Evolutionary conservation across 2,113 vertebrate genomes (phyloP), one percentile per base, ranked within the genome.

Genomic region (Panthera leo): DNA sequence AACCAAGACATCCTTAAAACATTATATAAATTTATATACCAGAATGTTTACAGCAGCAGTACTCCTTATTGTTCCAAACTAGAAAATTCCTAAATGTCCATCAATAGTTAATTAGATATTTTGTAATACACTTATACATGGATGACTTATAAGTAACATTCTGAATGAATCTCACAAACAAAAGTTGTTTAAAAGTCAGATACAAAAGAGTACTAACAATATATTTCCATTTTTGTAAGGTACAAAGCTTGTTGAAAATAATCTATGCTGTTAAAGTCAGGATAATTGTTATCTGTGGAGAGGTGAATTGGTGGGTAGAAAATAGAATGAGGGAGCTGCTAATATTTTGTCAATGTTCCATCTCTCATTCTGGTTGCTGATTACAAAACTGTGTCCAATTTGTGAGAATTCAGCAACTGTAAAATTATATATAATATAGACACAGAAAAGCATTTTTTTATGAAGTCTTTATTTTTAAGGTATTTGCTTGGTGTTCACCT

Each of bases 201-300:
- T 18, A 55, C 18, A 96, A 89, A 94, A 63, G 3, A 19, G 4
- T n/a, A 31, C 25, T 83, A 93, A 79, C 31, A n/a, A 96, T 76
- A 23, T 58, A 70, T 53, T 94, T 48, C 16, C 21, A 82, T 71
- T 93, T 93, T 89, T 76, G 70, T 68, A 96, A 95, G 21, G 23
- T 39, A 89, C 4, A 86, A 67, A 85, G 58, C 15, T 65, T 48
- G 29, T 78, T 93, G 63, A 97, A 95, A 82, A 25, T 82, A 89
- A 97, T 76, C 14, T 76, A 16, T 58, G 3, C 21, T 76, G 51
- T 65, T 85, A 85, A 82, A 89, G 8, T 76, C 5, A 91, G 12
- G 85, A 79, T 61, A 80, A 53, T 80, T 25, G 12, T 85, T 93
- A 42, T 3, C 19, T 10, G 39, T 36, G 25, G 36, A 85, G 70